phyloP scores from a whole-genome alignment of 2,888 invertebrate genomes.

The Temnothorax unifasciatus region DNA sequence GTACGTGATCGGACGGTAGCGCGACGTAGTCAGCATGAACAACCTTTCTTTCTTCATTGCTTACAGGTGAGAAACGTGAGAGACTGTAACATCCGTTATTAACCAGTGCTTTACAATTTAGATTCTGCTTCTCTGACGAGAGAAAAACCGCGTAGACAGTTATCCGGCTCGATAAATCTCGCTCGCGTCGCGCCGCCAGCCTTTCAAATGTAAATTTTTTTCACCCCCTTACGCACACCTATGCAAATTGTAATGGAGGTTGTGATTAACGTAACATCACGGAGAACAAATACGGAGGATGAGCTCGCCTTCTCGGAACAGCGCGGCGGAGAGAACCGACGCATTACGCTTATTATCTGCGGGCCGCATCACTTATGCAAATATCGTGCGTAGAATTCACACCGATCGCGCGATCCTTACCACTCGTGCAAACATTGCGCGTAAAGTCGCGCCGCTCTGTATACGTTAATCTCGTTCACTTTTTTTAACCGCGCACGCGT shows the following conservation, averaged over 20 bases:
- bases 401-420: conserved; percentile 50
- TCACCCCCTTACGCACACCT: conserved; percentile 40
- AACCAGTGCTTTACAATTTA: conserved; percentile 51
- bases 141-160: conserved; percentile 50
- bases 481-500: not conserved
- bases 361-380: conserved; percentile 50
- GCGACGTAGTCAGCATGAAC: conserved; percentile 26
- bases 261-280: conserved; percentile 49
- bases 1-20: conserved; percentile 49
- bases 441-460: not conserved
- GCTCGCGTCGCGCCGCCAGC: conserved; percentile 30
- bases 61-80: conserved; percentile 60
- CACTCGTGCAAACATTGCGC: conserved; percentile 44
- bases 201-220: conserved; percentile 54
- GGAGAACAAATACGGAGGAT: conserved; percentile 51
- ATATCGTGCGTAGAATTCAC: conserved; percentile 43
- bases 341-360: conserved; percentile 50
- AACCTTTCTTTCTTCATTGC: conserved; percentile 27
- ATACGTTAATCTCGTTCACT: not conserved
- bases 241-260: conserved; percentile 55
- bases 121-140: conserved; percentile 28
- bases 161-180: conserved; percentile 52
- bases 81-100: conserved; percentile 64
- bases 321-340: conserved; percentile 10
- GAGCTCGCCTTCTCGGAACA: conserved; percentile 54